Percentiles rank a stretch among this genome's conserved stretches.
Conservation (phyloP, 2,113 vertebrate genomes). For the Axis porcinus region DNA sequence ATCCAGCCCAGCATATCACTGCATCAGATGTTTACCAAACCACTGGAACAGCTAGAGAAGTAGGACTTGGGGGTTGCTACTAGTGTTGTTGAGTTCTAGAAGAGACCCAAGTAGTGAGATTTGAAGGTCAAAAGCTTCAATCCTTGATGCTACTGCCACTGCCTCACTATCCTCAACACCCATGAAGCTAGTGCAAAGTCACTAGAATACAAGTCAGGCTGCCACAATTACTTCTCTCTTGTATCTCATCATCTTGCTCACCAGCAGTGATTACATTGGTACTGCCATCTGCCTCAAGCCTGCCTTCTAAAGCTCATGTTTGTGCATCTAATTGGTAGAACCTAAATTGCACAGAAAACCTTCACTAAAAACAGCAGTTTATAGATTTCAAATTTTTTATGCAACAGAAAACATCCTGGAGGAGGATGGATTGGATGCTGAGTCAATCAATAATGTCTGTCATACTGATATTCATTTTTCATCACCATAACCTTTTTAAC, state of each 20-base stretch:
- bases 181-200: neutral
- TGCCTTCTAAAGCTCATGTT: neutral
- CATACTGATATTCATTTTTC: neutral
- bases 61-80: no score
- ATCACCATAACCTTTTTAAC: neutral
- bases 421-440: neutral
- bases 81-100: neutral
- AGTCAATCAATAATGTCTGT: neutral
- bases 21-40: neutral
- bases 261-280: neutral
- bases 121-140: neutral
- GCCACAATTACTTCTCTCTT: neutral
- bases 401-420: neutral
- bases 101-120: neutral
- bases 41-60: neutral
- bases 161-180: neutral
- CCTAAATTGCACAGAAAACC: neutral
- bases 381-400: neutral
- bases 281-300: neutral
- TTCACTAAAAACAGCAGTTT: neutral
- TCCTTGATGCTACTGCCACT: neutral
- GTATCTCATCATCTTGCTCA: neutral
- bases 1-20: neutral
- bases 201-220: neutral
- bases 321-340: neutral